Evolutionary conservation across 2,113 vertebrate genomes (phyloP).

Genomic region (Salvelinus fontinalis): DNA sequence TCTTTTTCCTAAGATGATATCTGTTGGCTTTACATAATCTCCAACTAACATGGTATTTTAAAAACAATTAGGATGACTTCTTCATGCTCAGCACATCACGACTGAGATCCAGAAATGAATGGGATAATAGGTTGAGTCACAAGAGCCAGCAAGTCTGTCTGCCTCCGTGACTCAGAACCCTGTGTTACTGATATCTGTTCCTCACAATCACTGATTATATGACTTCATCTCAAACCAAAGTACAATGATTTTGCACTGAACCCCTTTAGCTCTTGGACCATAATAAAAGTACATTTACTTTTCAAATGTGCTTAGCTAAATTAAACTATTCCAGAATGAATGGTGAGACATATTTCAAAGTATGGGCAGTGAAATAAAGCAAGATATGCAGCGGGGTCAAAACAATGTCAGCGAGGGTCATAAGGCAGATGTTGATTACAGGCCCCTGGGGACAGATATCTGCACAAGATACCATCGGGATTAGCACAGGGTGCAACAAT

Average conservation of each 20-base stretch:
- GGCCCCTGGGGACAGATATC: constrained; percentile 13
- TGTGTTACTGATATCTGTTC: constrained; percentile 6
- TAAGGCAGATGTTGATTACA: constrained; percentile 48
- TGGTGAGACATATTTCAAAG: background rate
- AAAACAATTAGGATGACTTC: background rate
- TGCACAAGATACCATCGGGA: constrained; percentile 12
- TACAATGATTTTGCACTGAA: constrained; percentile 14
- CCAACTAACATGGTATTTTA: constrained; percentile 17
- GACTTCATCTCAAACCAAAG: background rate
- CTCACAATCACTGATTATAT: background rate
- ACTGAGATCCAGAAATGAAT: no score
- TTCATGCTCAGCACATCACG: background rate
- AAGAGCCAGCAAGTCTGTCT: constrained; percentile 25
- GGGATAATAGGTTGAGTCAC: background rate
- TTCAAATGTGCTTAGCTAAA: background rate
- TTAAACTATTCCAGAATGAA: background rate
- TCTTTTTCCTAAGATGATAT: constrained; percentile 19
- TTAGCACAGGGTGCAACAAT: constrained; percentile 6
- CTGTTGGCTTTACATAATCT: constrained; percentile 45
- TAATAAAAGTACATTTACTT: background rate
- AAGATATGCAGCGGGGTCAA: background rate
- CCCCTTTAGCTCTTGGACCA: background rate
- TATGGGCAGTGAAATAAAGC: background rate
- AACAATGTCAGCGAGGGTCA: constrained; percentile 33
- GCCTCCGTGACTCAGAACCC: background rate